phyloP scores from a whole-genome alignment of 1,140 invertebrate species.

The Drosophila serrata region DNA sequence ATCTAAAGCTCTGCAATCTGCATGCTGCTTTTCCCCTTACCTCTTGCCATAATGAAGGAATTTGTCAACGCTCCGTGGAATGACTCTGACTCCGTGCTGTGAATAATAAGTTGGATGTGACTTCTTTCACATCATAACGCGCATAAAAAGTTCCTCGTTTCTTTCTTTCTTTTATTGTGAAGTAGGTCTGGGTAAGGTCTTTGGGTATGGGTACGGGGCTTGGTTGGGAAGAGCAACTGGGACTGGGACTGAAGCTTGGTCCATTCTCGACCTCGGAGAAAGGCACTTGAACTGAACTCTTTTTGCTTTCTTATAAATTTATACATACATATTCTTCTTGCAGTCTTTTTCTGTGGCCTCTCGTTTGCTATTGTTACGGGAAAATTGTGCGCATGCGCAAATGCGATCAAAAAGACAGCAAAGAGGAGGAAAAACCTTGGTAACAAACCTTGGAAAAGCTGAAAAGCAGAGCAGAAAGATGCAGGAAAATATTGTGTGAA shows the following conservation, averaged over 20 bases:
- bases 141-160: conserved; percentile 38
- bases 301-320: conserved; percentile 18
- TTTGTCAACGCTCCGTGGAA: conserved; percentile 49
- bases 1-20: not conserved
- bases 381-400: conserved; percentile 81
- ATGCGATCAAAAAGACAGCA: conserved; percentile 53
- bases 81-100: conserved; percentile 29
- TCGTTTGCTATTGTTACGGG: conserved; percentile 73
- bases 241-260: conserved; percentile 35
- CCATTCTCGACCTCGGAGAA: conserved; percentile 62
- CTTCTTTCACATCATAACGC: conserved; percentile 46
- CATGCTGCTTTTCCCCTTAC: not conserved
- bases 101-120: conserved; percentile 60
- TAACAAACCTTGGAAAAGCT: conserved; percentile 32
- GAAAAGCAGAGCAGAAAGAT: conserved; percentile 68
- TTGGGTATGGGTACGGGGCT: conserved; percentile 47
- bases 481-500: conserved; percentile 81
- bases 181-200: conserved; percentile 36
- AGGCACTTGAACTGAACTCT: conserved; percentile 67
- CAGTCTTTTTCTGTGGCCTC: conserved; percentile 19
- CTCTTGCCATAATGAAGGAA: conserved; percentile 16
- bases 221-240: conserved; percentile 16
- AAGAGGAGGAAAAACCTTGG: conserved; percentile 46
- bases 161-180: conserved; percentile 37
- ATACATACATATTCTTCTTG: conserved; percentile 1